phyloP scores from a whole-genome alignment of 2,797 vertebrate species.

The Gadopsis marmoratus region DNA sequence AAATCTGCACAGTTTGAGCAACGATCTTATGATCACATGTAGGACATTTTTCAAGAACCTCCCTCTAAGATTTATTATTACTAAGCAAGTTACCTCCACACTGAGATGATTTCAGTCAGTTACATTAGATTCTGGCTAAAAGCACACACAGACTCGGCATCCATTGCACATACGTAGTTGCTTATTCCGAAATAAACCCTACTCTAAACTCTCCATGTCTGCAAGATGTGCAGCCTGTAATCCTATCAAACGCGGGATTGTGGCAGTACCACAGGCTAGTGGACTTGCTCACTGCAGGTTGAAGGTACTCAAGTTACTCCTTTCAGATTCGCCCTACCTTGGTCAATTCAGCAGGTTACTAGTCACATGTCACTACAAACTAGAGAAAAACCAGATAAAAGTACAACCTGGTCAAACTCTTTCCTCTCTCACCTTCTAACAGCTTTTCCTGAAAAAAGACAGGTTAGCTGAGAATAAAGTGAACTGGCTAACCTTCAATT shows the following conservation, averaged over 20 bases:
- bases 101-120: background rate
- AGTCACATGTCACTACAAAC: slow-evolving; percentile 16
- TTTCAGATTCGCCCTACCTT: background rate
- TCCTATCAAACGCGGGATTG: background rate
- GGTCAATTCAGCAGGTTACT: background rate
- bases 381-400: slow-evolving; percentile 27
- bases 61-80: background rate
- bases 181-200: background rate
- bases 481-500: slow-evolving; percentile 32
- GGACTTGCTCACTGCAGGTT: background rate
- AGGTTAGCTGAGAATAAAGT: slow-evolving; percentile 22
- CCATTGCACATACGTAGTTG: background rate
- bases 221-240: slow-evolving; percentile 8
- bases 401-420: slow-evolving; percentile 12
- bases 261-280: background rate
- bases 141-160: background rate
- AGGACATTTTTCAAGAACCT: background rate
- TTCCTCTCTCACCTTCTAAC: slow-evolving; percentile 12
- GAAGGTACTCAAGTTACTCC: background rate
- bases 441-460: slow-evolving; percentile 19
- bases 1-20: background rate
- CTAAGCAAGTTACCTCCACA: background rate
- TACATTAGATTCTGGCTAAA: slow-evolving; percentile 12
- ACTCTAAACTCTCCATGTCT: slow-evolving; percentile 2
- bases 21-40: background rate